phyloP scores from a whole-genome alignment of 1,140 invertebrate species.

The Drosophila takahashii region DNA sequence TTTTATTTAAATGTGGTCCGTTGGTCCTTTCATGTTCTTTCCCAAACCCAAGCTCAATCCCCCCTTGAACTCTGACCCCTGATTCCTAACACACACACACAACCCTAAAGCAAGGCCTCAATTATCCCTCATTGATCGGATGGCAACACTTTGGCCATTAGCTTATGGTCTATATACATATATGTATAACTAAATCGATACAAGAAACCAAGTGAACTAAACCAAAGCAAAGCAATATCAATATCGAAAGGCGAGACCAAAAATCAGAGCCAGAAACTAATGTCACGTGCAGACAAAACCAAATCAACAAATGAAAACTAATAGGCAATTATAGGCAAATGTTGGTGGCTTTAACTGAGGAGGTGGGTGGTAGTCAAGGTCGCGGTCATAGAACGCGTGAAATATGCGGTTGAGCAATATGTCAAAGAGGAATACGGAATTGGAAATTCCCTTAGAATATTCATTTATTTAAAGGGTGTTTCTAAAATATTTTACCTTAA shows the following conservation, averaged over 20 bases:
- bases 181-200: conserved; percentile 36
- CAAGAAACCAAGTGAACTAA: conserved; percentile 24
- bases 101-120: conserved; percentile 2
- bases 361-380: conserved; percentile 4
- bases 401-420: neutral
- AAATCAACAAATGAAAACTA: conserved; percentile 80
- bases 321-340: conserved; percentile 77
- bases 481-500: neutral
- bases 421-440: neutral
- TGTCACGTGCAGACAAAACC: conserved; percentile 61
- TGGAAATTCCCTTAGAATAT: neutral
- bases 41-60: neutral
- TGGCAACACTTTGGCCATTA: conserved; percentile 26
- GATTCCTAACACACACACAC: neutral
- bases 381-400: conserved; percentile 6
- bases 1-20: neutral
- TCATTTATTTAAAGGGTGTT: neutral
- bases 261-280: conserved; percentile 2
- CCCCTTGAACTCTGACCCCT: conserved; percentile 11
- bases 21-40: neutral
- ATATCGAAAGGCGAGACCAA: conserved; percentile 9
- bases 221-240: conserved; percentile 20
- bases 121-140: conserved; percentile 27
- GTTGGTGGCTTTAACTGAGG: conserved; percentile 13
- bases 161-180: neutral